A percentile compares a stretch with the other conserved stretches of the same genome.
Evolutionary conservation across 2,113 vertebrate genomes (phyloP).

Genomic region (Macquaria ambigua): DNA sequence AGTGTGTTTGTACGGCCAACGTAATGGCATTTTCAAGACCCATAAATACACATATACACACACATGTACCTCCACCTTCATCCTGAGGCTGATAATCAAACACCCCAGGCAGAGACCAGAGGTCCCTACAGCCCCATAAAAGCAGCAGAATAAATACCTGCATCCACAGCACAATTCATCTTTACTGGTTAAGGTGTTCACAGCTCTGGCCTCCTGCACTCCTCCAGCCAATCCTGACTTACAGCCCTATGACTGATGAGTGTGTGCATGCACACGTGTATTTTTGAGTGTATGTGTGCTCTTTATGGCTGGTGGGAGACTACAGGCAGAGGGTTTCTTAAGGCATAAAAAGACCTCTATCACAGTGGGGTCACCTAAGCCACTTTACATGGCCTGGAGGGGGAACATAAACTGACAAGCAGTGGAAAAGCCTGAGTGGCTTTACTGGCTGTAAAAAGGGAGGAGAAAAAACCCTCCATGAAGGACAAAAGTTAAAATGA

Average conservation of each 20-base stretch:
- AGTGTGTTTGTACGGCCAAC: background rate
- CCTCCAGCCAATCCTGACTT: conserved; percentile 32
- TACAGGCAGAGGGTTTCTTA: conserved; percentile 38
- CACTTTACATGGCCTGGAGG: conserved; percentile 55
- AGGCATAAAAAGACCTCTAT: conserved; percentile 40
- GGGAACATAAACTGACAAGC: conserved; percentile 49
- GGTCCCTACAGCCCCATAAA: conserved; percentile 41
- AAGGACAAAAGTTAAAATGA: conserved; percentile 29
- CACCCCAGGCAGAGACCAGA: conserved; percentile 26
- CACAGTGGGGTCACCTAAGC: conserved; percentile 55
- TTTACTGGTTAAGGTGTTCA: conserved; percentile 58
- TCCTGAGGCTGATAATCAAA: conserved; percentile 53
- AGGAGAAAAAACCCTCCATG: conserved; percentile 5
- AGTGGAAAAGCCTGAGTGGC: conserved; percentile 40
- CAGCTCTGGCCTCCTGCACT: conserved; percentile 22
- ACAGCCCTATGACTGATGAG: conserved; percentile 40
- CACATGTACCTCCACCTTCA: conserved; percentile 20
- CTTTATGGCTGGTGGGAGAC: conserved; percentile 40
- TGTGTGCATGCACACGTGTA: conserved; percentile 1
- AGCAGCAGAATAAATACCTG: conserved; percentile 42
- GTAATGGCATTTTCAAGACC: conserved; percentile 23
- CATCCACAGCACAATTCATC: conserved; percentile 56
- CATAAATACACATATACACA: conserved; percentile 32
- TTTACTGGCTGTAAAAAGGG: conserved; percentile 49
- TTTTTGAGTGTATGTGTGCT: conserved; percentile 11